Base-by-base conservation (phyloP, 2,113 vertebrate genomes). In the Melospiza melodia region DNA sequence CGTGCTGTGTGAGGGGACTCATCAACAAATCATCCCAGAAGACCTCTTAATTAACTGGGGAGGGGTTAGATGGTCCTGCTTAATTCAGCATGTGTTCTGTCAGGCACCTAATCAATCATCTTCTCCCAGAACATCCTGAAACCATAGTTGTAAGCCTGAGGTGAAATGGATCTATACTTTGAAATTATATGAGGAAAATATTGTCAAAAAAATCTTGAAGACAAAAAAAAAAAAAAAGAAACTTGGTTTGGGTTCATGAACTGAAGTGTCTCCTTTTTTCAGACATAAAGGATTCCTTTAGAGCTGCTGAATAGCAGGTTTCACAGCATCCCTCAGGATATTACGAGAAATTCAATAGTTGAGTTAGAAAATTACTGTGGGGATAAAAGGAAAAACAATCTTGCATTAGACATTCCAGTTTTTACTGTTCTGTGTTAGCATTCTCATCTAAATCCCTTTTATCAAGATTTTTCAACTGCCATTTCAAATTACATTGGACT, bases 391-490 rank as follows among this genome's bases (percentile, higher is more conserved):
- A 57, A 90, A 94, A 79, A 54, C 7, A 24, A 41, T 58, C 41
- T 71, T 35, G 19, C 37, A 25, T 78, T 74, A 66, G 28, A 8
- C 28, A 39, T 75, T 30, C 35, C 37, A 63, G 77, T 28, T 91
- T 82, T 59, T 39, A 61, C 39, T 46, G 44, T 4, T 63, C 11
- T 80, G 46, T 54, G 16, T 69, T 78, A 49, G 1, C 5, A 6
- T 74, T 94, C 77, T 77, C 22, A 46, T 67, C 46, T 52, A 37
- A 41, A 94, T 23, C n/a, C 31, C 44, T 41, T 83, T 83, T 63
- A 92, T 78, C 73, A 78, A 67, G 89, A 33, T 43, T 78, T 96
- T 94, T 89, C 71, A 86, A 31, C 77, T 76, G 30, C 71, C n/a
- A 44, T 92, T 96, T 83, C 51, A 58, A 86, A 91, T 90, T 57